Evolutionary conservation across 2,888 invertebrate species (phyloP), one percentile per base, ranked within the genome.

Genomic region (Troides oblongomaculatus): DNA sequence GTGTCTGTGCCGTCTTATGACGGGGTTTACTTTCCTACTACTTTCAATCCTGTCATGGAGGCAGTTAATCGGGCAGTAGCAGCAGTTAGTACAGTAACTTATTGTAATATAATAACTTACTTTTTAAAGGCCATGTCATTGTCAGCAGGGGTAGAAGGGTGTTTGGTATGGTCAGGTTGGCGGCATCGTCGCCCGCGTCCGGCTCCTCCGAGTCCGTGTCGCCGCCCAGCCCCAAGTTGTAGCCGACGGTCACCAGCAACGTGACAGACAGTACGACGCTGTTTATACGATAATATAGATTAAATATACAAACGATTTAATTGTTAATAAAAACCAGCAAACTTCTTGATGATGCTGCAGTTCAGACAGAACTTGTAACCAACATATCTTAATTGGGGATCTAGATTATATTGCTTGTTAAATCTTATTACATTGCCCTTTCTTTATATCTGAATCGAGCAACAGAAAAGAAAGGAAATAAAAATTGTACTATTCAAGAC

Each of bases 161-260:
- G 8, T 80, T 67, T 0, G 78, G 78, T 36, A 74, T 63, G 18
- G 74, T 74, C 10, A 72, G 68, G 50, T 76, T 80, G 12, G 73
- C 74, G 21, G 69, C 70, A 8, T 67, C 71, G 2, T 68, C 18
- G 23, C 66, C 66, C 8, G 74, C 76, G 53, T 71, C 78, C 69
- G 73, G 79, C 63, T 79, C 79, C 21, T 80, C 79, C 58, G 76
- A 77, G 18, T 78, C 59, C n/a, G 77, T 77, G 36, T 79, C 80
- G 62, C 78, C 64, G 25, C 78, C 78, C 8, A 79, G 74, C 56
- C 81, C 84, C 56, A 93, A 79, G 76, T 89, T 89, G 82, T 94
- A 94, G 5, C 94, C 93, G 7, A 94, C 83, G 0, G 93, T 90
- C 59, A 93, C 90, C 58, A 94, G 84, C 18, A 94, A 77, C 0